These are phyloP conservation scores for Hetaerina titia DNA, from an alignment of 2,888 invertebrate species.

Conservation along the genomic window DNA sequence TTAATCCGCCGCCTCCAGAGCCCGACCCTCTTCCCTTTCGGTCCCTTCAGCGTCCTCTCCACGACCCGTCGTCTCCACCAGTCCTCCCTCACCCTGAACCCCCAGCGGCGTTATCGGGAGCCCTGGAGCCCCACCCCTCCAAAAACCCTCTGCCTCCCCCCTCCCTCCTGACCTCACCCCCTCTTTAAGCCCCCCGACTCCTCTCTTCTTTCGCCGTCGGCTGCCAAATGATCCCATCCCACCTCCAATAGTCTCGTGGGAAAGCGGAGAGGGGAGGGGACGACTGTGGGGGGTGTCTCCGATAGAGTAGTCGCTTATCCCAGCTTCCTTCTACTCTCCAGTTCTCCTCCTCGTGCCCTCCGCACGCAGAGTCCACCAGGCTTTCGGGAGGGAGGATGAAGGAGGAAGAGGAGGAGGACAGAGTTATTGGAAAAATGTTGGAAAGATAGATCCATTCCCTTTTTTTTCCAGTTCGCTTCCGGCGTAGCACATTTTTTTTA, in stretches of 20 bases:
- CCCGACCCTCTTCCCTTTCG: not conserved
- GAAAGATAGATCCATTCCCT: not conserved
- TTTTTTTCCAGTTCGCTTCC: not conserved
- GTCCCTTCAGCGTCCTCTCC: not conserved
- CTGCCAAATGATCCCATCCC: slow-evolving; percentile 22
- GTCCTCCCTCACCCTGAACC: not conserved
- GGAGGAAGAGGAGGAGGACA: not conserved
- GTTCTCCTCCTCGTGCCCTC: not conserved
- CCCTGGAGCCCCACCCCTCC: not conserved
- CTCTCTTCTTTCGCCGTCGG: not conserved
- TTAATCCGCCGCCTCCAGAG: not conserved
- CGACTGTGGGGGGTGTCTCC: not conserved
- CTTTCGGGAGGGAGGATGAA: too few relatives aligned
- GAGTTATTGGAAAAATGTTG: not conserved
- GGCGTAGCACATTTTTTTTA: not conserved
- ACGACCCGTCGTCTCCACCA: not conserved
- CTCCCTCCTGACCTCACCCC: not conserved
- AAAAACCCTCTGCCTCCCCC: not conserved
- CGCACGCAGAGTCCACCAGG: not conserved
- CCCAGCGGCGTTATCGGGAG: not conserved
- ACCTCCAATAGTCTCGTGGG: not conserved
- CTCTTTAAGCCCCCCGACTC: not conserved
- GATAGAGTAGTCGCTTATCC: not conserved
- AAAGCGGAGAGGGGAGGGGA: not conserved
- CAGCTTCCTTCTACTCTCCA: not conserved